Conservation (phyloP, 2,888 invertebrate genomes). For the Anthophora plumipes region DNA sequence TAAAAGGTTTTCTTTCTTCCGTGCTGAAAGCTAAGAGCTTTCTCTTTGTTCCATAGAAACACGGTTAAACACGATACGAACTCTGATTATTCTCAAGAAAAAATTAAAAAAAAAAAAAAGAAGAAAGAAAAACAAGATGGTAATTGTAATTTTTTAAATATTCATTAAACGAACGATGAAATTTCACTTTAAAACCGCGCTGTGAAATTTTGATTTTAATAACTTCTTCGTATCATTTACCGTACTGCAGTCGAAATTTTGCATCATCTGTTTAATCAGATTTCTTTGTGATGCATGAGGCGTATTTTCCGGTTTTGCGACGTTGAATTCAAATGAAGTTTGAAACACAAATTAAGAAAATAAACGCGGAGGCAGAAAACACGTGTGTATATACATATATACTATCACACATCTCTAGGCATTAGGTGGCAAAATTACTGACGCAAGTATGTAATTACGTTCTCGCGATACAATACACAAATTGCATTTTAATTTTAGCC, state of each 20-base stretch:
- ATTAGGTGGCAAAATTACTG: constrained; percentile 3
- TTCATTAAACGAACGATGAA: no score
- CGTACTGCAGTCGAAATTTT: no score
- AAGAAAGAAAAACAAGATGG: no score
- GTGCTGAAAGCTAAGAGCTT: constrained; percentile 21
- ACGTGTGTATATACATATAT: no score
- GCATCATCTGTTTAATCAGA: background rate
- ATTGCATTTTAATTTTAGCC: background rate
- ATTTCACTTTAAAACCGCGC: no score
- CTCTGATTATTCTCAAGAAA: background rate
- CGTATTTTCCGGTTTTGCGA: background rate
- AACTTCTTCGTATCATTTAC: no score
- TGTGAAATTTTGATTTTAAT: no score
- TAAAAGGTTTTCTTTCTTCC: constrained; percentile 40
- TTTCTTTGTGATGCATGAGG: background rate
- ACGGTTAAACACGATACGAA: background rate
- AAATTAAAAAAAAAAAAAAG: no score
- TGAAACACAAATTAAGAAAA: constrained; percentile 11
- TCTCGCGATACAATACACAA: background rate
- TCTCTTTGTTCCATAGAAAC: constrained; percentile 17
- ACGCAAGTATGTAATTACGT: background rate
- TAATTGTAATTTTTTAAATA: no score
- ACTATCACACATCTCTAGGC: background rate
- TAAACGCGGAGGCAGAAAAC: background rate
- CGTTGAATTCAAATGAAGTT: background rate